A percentile compares a stretch with the other conserved stretches of the same genome.
phyloP scores from a whole-genome alignment of 2,888 invertebrate genomes.

The Asteroscopus sphinx region DNA sequence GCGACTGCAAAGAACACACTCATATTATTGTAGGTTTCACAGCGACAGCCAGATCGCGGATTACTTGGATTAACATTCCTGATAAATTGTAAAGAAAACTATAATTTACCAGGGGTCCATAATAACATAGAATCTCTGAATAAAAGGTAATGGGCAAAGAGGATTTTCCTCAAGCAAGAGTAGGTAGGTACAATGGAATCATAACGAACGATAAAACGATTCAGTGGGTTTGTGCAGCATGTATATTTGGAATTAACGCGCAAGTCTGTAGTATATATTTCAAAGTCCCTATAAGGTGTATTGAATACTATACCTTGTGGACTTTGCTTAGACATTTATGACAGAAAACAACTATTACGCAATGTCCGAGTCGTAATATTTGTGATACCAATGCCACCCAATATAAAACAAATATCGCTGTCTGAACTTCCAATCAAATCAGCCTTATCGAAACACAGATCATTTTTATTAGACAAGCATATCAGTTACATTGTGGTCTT shows the following conservation, averaged over 20 bases:
- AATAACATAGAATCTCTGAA: too few species aligned
- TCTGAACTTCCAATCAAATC: conserved; percentile 18
- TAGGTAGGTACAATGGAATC: too few species aligned
- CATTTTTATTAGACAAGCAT: conserved; percentile 12
- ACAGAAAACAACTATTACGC: neutral
- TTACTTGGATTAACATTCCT: conserved; percentile 14
- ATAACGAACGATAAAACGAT: too few species aligned
- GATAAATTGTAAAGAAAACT: conserved; percentile 14
- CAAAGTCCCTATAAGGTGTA: neutral
- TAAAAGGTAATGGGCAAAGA: too few species aligned
- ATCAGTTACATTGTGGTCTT: conserved; percentile 15
- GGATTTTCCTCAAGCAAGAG: too few species aligned
- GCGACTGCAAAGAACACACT: conserved; percentile 33
- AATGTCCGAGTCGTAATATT: neutral
- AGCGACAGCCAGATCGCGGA: conserved; percentile 19
- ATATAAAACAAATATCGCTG: conserved; percentile 3
- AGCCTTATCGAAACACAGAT: conserved; percentile 22
- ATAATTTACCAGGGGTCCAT: neutral
- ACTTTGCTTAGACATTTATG: neutral
- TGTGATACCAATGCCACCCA: neutral
- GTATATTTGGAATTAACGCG: neutral
- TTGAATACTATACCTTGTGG: neutral
- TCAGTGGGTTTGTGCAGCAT: neutral
- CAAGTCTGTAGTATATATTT: neutral
- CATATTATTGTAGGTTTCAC: conserved; percentile 18